Evolutionary conservation across 2,113 vertebrate genomes (phyloP), one percentile per base, ranked within the genome.

Genomic region (Ammospiza nelsoni): DNA sequence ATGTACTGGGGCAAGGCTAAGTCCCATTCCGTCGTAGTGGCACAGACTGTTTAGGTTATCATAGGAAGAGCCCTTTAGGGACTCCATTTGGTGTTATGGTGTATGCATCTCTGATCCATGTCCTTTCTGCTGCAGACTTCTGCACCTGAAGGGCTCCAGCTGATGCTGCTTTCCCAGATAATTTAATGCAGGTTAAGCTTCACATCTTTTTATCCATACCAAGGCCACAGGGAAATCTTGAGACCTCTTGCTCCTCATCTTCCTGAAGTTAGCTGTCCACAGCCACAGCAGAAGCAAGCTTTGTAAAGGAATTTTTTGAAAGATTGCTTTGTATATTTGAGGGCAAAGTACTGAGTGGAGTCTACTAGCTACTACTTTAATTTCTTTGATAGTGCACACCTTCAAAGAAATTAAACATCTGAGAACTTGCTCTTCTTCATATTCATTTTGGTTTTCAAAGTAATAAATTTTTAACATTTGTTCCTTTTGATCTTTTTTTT

Each of bases 1-100:
- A 12, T 0, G 1, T 33, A 13, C 0, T 2, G 3, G 10, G 23
- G n/a, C 23, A 43, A 62, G 41, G 10, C 33, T 44, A 55, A 62
- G 20, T 3, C 25, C 5, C 12, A 5, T n/a, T 77, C 21, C 61
- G 15, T 18, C 10, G 8, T 31, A 43, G 15, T 8, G 10, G 14
- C 57, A 15, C 8, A 12, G 31, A 14, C 6, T 33, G 29, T 55
- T 46, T 21, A 46, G 15, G 29, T 44, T 65, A 19, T n/a, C 10
- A 20, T 39, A 66, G 3, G 2, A 46, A 68, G 9, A 69, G 5
- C 22, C 25, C 15, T 57, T 31, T 17, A 37, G 20, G 61, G 24
- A 71, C 5, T 65, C 24, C 9, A 25, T 13, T 6, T 61, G 25
- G 9, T 48, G 24, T 73, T 46, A 15, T 2, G 20, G 11, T 39